Base-by-base conservation (phyloP, 2,797 vertebrate genomes). In the Pseudochromis fuscus region DNA sequence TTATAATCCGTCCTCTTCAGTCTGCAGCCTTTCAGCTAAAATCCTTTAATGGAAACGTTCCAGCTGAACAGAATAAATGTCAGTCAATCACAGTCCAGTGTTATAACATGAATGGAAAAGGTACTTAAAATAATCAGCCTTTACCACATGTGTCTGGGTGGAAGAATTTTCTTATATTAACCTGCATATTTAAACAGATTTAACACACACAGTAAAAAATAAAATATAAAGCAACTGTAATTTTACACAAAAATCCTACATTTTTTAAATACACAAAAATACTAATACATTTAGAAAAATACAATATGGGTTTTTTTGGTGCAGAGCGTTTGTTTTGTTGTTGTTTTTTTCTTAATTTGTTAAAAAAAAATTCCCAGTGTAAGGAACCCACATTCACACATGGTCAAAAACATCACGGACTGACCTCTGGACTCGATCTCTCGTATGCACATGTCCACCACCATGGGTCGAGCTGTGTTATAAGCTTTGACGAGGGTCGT, bases 371-470 rank as follows among this genome's bases (percentile, higher is more conserved):
- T n/a, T n/a, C n/a, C n/a, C n/a, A n/a, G n/a, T n/a, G n/a, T n/a
- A n/a, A n/a, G 31, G 5, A n/a, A 19, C 18, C 5, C 16, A 42
- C 2, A 42, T 5, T 8, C 23, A 51, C 24, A 19, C n/a, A 38
- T 1, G 42, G 7, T 24, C 18, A 44, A 4, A 21, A 24, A 21
- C 7, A 7, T 1, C 0, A 19, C n/a, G 8, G 11, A 70, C 95
- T 94, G 85, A 99, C 98, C 98, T 96, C 98, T 95, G 27, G 96
- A 96, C 83, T 99, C 98, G n/a, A 99, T 98, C 88, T 99, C 98
- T 75, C 96, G 93, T 93, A 99, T 97, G 94, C 98, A 99, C 98
- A 99, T 99, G 91, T 99, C 98, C 86, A 99, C 97, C 78, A 99
- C 98, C 98, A 99, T 99, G 31, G 98, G 98, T 72, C 98, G 92